These are phyloP conservation scores for Chrysocyon brachyurus DNA, from an alignment of 2,797 vertebrate genomes.

Conservation along the genomic window DNA sequence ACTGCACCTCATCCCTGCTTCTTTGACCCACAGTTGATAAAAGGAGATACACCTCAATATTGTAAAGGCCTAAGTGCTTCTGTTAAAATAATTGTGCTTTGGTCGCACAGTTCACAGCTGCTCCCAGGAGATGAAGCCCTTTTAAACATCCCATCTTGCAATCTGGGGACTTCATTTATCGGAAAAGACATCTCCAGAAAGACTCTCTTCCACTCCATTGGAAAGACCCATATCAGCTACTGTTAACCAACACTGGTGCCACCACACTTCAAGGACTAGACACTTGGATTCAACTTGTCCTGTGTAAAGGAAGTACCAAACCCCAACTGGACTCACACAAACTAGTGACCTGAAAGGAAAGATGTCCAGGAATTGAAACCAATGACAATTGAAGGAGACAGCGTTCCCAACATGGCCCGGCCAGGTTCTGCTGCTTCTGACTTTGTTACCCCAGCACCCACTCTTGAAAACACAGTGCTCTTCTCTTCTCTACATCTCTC, in stretches of 20 bases:
- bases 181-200: neutral
- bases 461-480: neutral
- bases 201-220: neutral
- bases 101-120: neutral
- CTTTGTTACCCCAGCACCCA: neutral
- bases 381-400: neutral
- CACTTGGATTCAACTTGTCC: neutral
- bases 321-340: neutral
- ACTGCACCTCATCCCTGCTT: neutral
- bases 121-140: neutral
- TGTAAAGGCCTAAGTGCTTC: neutral
- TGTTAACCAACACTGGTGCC: neutral
- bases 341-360: neutral
- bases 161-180: neutral
- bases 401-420: neutral
- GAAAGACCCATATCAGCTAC: neutral
- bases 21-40: neutral
- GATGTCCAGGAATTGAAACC: neutral
- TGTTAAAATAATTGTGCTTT: neutral
- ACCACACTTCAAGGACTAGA: neutral
- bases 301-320: neutral
- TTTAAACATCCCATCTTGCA: neutral
- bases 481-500: neutral
- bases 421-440: neutral
- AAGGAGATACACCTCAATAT: neutral